Evolutionary conservation across 2,113 vertebrate species (phyloP).

Genomic region (Butorides virescens): DNA sequence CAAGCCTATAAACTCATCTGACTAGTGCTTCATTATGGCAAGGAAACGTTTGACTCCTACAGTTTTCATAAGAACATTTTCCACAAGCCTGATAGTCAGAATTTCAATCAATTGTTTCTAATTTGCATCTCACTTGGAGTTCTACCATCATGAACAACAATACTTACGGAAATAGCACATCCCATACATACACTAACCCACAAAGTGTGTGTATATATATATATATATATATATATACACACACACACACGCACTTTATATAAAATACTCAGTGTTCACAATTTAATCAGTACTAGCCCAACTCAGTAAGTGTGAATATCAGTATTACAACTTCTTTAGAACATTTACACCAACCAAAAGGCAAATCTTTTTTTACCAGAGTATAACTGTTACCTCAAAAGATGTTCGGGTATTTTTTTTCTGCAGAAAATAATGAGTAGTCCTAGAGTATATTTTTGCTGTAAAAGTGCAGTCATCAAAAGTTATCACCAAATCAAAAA

Average conservation of each 20-base stretch:
- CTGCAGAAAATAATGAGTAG: background rate
- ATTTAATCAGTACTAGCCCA: background rate
- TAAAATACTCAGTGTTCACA: background rate
- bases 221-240: no score
- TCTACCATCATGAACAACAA: background rate
- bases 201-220: background rate
- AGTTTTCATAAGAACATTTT: background rate
- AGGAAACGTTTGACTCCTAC: background rate
- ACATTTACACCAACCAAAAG: background rate
- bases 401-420: background rate
- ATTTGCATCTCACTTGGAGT: background rate
- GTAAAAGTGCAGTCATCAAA: background rate
- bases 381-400: background rate
- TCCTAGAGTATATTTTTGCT: background rate
- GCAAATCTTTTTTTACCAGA: background rate
- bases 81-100: background rate
- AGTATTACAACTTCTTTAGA: background rate
- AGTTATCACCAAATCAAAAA: background rate
- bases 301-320: background rate
- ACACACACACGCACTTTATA: rapidly evolving
- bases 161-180: background rate
- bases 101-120: background rate
- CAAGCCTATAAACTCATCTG: background rate
- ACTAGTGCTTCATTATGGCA: background rate
- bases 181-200: background rate